Evolutionary conservation across 2,113 vertebrate genomes (phyloP).

Genomic region (Nycticryphes semicollaris): DNA sequence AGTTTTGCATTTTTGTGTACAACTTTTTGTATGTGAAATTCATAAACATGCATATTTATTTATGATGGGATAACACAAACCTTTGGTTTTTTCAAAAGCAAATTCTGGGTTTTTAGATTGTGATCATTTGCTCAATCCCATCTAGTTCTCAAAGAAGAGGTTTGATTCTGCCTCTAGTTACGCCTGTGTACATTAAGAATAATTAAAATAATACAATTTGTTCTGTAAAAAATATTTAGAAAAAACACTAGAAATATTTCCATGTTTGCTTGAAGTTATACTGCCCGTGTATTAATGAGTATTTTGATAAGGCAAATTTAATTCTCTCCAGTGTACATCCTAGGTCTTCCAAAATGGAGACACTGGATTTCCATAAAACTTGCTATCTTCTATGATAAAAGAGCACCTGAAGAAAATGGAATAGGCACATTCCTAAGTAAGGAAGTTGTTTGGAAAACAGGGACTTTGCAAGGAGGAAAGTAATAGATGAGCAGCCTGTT

Average conservation of each 20-base stretch:
- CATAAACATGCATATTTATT: background rate
- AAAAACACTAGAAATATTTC: background rate
- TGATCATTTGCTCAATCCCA: background rate
- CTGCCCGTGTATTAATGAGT: background rate
- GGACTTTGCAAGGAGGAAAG: background rate
- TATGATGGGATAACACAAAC: background rate
- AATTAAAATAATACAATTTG: background rate
- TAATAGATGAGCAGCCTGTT: background rate
- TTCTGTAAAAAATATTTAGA: background rate
- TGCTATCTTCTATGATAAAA: background rate
- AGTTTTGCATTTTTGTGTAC: background rate
- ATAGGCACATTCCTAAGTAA: background rate
- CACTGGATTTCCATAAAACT: background rate
- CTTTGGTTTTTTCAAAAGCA: background rate
- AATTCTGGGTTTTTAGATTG: background rate
- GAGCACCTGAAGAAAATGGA: background rate
- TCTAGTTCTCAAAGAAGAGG: background rate
- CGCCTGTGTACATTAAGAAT: background rate
- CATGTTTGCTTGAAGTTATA: background rate
- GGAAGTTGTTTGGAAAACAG: background rate
- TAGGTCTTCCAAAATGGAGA: background rate
- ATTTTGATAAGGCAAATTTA: background rate
- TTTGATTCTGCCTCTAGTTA: background rate
- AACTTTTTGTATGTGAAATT: background rate
- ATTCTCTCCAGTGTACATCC: background rate